Conservation (phyloP, 2,113 vertebrate genomes). For the Acanthochromis polyacanthus region DNA sequence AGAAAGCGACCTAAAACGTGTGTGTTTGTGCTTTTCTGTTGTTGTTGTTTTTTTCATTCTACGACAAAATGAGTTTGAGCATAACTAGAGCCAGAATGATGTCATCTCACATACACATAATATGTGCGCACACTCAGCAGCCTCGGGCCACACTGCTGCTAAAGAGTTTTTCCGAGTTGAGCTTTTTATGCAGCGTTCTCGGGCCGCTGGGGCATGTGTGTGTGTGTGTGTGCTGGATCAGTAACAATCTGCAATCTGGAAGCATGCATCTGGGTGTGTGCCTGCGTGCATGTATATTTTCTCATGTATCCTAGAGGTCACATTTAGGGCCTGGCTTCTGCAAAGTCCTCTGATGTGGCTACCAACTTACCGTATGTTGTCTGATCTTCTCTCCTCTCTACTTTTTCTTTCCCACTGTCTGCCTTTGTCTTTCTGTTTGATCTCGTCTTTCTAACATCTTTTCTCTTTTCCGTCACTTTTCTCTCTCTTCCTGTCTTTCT, state of each 20-base stretch:
- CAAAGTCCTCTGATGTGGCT: conserved; percentile 41
- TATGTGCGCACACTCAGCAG: conserved; percentile 39
- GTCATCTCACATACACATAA: conserved; percentile 51
- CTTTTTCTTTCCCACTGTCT: conserved; percentile 38
- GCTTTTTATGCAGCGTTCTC: conserved; percentile 67
- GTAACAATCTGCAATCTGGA: conserved; percentile 6
- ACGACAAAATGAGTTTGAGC: conserved; percentile 60
- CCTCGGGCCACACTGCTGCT: conserved; percentile 64
- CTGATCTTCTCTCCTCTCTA: conserved; percentile 54
- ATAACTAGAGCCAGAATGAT: conserved; percentile 61
- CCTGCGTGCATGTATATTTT: not conserved
- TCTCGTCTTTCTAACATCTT: conserved; percentile 56
- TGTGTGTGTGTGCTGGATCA: conserved; percentile 1
- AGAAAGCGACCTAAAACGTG: conserved; percentile 35
- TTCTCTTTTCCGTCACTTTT: conserved; percentile 28
- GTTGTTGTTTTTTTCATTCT: not conserved
- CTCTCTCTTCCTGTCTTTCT: conserved; percentile 25
- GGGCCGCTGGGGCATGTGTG: conserved; percentile 26
- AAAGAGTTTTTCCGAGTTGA: conserved; percentile 57
- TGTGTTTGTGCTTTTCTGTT: conserved; percentile 24
- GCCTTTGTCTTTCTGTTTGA: conserved; percentile 57
- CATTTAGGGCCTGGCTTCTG: conserved; percentile 23
- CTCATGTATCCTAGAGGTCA: conserved; percentile 29
- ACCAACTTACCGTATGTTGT: conserved; percentile 62
- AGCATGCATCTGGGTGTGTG: conserved; percentile 7